A percentile compares a stretch with the other conserved stretches of the same genome.
phyloP scores from a whole-genome alignment of 2,797 vertebrate species.

The Cyclura pinguis region DNA sequence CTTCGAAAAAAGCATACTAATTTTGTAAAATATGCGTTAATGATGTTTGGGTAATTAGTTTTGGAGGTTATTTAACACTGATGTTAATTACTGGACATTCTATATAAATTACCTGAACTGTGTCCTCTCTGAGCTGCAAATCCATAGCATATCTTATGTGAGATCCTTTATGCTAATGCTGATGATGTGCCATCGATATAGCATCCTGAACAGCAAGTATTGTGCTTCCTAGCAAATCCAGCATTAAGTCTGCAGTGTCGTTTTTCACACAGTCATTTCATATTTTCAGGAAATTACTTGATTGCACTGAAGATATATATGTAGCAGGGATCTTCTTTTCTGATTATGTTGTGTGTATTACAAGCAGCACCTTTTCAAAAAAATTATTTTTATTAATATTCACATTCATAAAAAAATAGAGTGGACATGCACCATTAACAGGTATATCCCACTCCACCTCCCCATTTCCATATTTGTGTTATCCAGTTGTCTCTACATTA shows the following conservation, averaged over 20 bases:
- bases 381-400: no score
- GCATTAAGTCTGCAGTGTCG: conserved; percentile 33
- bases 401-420: no score
- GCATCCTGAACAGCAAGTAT: conserved; percentile 31
- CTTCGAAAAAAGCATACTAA: conserved; percentile 4
- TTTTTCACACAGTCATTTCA: conserved; percentile 9
- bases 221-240: background rate
- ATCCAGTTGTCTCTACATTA: no score
- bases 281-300: conserved; percentile 20
- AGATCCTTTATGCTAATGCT: conserved; percentile 34
- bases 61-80: conserved; percentile 24
- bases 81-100: conserved; percentile 49
- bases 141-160: conserved; percentile 51
- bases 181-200: conserved; percentile 55
- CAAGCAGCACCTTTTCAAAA: background rate
- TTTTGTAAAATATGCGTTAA: conserved; percentile 46
- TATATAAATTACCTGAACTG: conserved; percentile 10
- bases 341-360: background rate
- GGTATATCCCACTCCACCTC: no score
- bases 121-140: conserved; percentile 40
- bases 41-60: conserved; percentile 1
- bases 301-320: conserved; percentile 53
- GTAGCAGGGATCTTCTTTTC: background rate
- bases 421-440: no score
- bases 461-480: no score